Percentiles rank a stretch among this genome's conserved stretches.
Conservation (phyloP, 2,113 vertebrate genomes). For the Lophius piscatorius region DNA sequence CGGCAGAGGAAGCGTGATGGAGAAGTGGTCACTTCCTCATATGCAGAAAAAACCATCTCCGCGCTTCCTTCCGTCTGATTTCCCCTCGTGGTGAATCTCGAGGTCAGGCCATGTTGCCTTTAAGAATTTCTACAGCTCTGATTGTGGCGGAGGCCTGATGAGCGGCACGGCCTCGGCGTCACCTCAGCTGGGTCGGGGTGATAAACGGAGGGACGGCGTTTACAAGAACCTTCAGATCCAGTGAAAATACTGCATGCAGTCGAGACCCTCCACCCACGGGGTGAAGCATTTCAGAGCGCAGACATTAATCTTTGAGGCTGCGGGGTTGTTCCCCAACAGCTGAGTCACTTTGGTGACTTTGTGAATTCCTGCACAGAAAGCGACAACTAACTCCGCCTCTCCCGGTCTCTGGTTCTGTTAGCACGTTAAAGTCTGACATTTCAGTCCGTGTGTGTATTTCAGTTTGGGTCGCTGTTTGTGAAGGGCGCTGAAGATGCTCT, state of each 20-base stretch:
- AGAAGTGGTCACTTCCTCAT: conserved; percentile 70
- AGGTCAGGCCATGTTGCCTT: conserved; percentile 46
- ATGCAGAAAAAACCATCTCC: conserved; percentile 54
- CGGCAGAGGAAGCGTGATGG: conserved; percentile 52
- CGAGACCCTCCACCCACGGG: conserved; percentile 18
- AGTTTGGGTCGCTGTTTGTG: no score
- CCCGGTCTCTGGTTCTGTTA: conserved; percentile 4
- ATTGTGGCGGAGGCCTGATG: conserved; percentile 17
- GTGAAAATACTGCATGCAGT: conserved; percentile 16
- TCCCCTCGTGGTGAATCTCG: conserved; percentile 3
- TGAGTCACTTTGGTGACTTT: conserved; percentile 2
- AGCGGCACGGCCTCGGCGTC: conserved; percentile 8
- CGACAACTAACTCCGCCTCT: background rate
- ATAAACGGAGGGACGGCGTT: no score
- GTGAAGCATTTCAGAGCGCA: conserved; percentile 31
- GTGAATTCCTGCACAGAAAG: no score
- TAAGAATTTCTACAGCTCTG: conserved; percentile 29
- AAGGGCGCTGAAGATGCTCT: no score
- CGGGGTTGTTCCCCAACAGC: conserved; percentile 1
- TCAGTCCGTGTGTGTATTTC: no score
- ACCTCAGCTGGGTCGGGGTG: background rate
- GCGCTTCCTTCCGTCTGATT: conserved; percentile 37
- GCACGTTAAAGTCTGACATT: background rate
- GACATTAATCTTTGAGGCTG: conserved; percentile 29
- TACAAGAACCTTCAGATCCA: no score